Percentiles rank a stretch among this genome's conserved stretches.
phyloP scores from a whole-genome alignment of 2,888 invertebrate species.

The Apodemia zela region DNA sequence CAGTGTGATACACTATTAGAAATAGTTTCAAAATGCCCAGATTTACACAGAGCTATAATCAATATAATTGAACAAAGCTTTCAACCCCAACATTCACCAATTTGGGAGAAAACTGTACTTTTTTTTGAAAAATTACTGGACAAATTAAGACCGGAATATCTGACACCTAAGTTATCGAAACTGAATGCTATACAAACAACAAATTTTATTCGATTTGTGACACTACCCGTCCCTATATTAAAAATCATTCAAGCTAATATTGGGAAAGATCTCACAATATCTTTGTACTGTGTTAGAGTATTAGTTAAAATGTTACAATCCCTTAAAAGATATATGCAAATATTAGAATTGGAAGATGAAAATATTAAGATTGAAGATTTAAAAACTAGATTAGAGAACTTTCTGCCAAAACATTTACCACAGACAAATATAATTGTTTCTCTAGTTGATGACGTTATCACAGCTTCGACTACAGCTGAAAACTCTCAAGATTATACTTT shows the following conservation, averaged over 20 bases:
- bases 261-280: conserved; percentile 59
- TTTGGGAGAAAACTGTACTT: conserved; percentile 73
- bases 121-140: conserved; percentile 69
- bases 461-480: conserved; percentile 37
- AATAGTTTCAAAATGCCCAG: conserved; percentile 85
- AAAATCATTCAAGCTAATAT: conserved; percentile 61
- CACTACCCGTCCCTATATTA: conserved; percentile 70
- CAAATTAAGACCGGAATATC: conserved; percentile 67
- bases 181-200: conserved; percentile 74
- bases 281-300: conserved; percentile 67
- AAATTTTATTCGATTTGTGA: conserved; percentile 70
- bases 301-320: conserved; percentile 79
- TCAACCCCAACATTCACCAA: conserved; percentile 78
- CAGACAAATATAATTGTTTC: conserved; percentile 51
- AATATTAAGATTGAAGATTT: conserved; percentile 48
- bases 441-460: conserved; percentile 54
- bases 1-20: conserved; percentile 82
- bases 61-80: conserved; percentile 80
- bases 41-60: conserved; percentile 83
- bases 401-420: conserved; percentile 70
- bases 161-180: conserved; percentile 66
- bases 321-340: conserved; percentile 72
- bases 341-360: conserved; percentile 60
- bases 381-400: conserved; percentile 61
- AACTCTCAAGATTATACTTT: conserved; percentile 52